These are phyloP conservation scores for Melitaea cinxia DNA, from an alignment of 1,140 invertebrate species.

Conservation along the genomic window DNA sequence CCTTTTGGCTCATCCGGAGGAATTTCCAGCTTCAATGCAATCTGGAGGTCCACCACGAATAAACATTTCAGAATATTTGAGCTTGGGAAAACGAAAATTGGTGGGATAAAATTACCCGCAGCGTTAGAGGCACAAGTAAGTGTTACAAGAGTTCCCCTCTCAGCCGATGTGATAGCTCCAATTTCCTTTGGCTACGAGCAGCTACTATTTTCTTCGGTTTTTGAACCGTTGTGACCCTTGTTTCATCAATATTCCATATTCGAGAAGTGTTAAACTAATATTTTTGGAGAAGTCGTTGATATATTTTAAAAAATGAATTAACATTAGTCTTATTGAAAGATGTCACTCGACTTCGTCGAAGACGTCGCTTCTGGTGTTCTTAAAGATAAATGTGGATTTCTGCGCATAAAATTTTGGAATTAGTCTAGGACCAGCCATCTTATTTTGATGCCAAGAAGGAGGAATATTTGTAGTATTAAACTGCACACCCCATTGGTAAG, in stretches of 20 bases:
- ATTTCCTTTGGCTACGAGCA: constrained; percentile 44
- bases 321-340: constrained; percentile 43
- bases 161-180: constrained; percentile 46
- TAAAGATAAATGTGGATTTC: constrained; percentile 38
- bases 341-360: too few relatives aligned
- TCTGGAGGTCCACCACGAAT: constrained; percentile 44
- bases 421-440: constrained; percentile 38
- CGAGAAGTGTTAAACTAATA: constrained; percentile 32
- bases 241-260: constrained; percentile 59
- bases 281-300: constrained; percentile 24
- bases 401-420: constrained; percentile 37
- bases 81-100: constrained; percentile 62
- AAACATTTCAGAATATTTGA: constrained; percentile 48
- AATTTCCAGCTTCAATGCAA: constrained; percentile 47
- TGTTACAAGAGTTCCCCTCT: constrained; percentile 60
- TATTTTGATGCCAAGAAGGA: constrained; percentile 14
- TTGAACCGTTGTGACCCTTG: constrained; percentile 53
- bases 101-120: constrained; percentile 44
- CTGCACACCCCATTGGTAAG: constrained; percentile 30
- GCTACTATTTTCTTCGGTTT: constrained; percentile 49
- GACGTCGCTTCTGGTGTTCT: constrained; percentile 40
- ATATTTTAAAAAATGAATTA: constrained; percentile 36
- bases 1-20: constrained; percentile 45
- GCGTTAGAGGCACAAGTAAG: constrained; percentile 50
- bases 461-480: constrained; percentile 31